Conservation (phyloP, 1,140 invertebrate species). For the Semibalanus balanoides region DNA sequence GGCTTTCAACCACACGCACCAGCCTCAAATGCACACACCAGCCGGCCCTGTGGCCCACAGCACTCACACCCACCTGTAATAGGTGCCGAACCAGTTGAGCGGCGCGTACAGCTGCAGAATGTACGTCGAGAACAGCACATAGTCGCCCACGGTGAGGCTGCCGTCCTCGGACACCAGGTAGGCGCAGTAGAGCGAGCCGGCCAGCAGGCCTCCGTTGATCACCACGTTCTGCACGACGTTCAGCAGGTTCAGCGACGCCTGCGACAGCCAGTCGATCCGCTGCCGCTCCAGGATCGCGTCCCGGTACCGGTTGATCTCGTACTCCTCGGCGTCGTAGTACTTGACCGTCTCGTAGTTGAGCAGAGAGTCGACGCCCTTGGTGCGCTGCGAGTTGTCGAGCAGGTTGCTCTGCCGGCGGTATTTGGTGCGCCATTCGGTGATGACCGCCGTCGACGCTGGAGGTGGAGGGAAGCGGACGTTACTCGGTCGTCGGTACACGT, state of each 20-base stretch:
- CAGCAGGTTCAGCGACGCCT: slow-evolving; percentile 69
- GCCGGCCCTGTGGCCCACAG: background rate
- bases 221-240: slow-evolving; percentile 81
- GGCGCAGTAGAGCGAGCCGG: slow-evolving; percentile 75
- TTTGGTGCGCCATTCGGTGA: slow-evolving; percentile 94
- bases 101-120: slow-evolving; percentile 93
- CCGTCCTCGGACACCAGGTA: slow-evolving; percentile 52
- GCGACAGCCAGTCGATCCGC: slow-evolving; percentile 72
- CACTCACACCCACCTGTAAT: slow-evolving; percentile 51
- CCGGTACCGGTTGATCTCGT: slow-evolving; percentile 71
- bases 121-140: slow-evolving; percentile 85
- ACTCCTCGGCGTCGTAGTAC: slow-evolving; percentile 84
- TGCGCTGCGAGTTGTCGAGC: slow-evolving; percentile 76
- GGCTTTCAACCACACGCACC: no score
- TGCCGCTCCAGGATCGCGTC: slow-evolving; percentile 67
- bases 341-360: slow-evolving; percentile 97
- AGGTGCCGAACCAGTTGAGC: slow-evolving; percentile 95
- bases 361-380: slow-evolving; percentile 88
- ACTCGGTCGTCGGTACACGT: no score
- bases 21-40: no score
- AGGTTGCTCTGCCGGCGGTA: slow-evolving; percentile 83
- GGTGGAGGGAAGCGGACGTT: no score
- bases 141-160: slow-evolving; percentile 76
- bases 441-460: slow-evolving; percentile 60
- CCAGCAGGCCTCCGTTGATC: slow-evolving; percentile 67